Evolutionary conservation across 2,888 invertebrate species (phyloP), one percentile per base, ranked within the genome.

Genomic region (Octodonta nipae): DNA sequence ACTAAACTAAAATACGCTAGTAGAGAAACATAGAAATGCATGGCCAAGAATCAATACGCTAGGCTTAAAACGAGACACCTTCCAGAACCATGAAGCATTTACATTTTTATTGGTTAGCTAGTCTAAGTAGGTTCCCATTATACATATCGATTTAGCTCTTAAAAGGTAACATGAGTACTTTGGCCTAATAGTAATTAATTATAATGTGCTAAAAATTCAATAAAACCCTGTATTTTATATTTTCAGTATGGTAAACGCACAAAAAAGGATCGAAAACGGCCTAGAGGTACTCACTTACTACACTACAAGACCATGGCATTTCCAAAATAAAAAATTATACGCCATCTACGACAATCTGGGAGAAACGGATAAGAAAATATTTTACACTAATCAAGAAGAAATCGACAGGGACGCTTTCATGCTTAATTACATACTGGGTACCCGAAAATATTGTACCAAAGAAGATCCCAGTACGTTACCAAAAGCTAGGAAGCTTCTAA

Each of bases 381-480:
- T 83, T 45, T 72, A 71, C 39, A 70, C 70, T 0, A 60, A 65
- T 40, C 55, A 57, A 8, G 62, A 61, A 33, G 61, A 61, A 26
- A 51, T 78, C 2, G 60, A 73, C 43, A 78, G 78, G 71, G 68
- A 75, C 32, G 57, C 67, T 1, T 86, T 78, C 51, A 56, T 84
- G 42, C 64, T 69, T 43, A 68, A 64, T 52, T 86, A 86, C 51
- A 73, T 89, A 15, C 67, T 81, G 41, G 92, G 91, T 0, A 77
- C 83, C n/a, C 71, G 91, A 10, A 75, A 78, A 44, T 91, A 73
- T 55, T 80, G 85, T 50, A 66, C 88, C 34, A 86, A 87, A 41
- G 92, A 93, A 47, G 79, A 80, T 46, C 75, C 78, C 0, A 68
- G 75, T 6, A 80, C 80, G 0, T 52, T 89, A 13, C 83, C 86